These are phyloP conservation scores for Rattus rattus DNA, from an alignment of 2,113 vertebrate genomes.

Conservation along the genomic window DNA sequence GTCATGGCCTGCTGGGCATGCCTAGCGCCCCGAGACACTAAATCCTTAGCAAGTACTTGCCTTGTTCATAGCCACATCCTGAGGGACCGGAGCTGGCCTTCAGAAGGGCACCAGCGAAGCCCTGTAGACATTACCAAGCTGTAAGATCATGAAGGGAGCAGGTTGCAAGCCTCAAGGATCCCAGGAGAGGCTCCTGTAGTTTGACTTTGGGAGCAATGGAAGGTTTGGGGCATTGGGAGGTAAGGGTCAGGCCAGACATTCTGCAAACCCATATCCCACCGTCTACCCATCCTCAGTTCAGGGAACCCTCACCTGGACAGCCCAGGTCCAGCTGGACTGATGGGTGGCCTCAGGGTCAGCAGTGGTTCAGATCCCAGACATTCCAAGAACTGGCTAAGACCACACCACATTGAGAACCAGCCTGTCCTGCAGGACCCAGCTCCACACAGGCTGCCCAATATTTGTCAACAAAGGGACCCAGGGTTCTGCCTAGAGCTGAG, in stretches of 20 bases:
- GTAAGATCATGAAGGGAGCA: not conserved
- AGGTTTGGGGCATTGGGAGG: not conserved
- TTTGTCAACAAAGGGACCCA: rapidly evolving
- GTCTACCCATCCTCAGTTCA: too few relatives aligned
- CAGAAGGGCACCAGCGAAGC: not conserved
- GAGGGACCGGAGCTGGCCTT: not conserved
- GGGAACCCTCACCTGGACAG: not conserved
- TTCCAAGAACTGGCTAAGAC: not conserved
- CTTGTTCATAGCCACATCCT: not conserved
- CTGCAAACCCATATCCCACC: not conserved
- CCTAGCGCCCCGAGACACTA: rapidly evolving
- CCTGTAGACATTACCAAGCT: not conserved
- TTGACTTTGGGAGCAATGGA: not conserved
- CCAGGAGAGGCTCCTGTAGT: not conserved
- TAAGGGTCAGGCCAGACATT: not conserved
- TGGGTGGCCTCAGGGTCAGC: not conserved
- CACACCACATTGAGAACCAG: not conserved
- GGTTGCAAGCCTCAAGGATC: not conserved
- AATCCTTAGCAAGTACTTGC: not conserved
- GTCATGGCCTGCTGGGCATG: not conserved
- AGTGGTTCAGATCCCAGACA: not conserved
- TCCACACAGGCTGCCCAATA: rapidly evolving
- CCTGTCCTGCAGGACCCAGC: not conserved
- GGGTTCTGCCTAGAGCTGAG: not conserved
- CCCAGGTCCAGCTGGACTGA: not conserved